A percentile compares a stretch with the other conserved stretches of the same genome.
Conservation (phyloP, 2,888 invertebrate species). For the Lordiphosa fenestrarum region DNA sequence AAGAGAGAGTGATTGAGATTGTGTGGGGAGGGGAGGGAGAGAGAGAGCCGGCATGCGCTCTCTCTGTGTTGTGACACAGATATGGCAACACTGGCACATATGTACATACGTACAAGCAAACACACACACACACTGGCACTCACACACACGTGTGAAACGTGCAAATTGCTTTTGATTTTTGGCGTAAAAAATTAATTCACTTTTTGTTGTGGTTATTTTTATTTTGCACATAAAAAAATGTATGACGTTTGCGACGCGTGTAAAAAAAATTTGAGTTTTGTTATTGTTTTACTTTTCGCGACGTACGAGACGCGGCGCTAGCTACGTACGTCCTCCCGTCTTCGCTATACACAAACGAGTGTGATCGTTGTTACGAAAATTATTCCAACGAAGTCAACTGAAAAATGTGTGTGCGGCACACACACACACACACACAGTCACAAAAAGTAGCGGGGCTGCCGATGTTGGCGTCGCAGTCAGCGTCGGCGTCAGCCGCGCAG, state of each 20-base stretch:
- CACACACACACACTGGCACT: constrained; percentile 5
- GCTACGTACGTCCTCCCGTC: constrained; percentile 71
- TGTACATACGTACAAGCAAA: constrained; percentile 11
- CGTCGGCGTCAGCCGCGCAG: constrained; percentile 50
- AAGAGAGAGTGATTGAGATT: neutral
- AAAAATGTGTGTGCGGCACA: constrained; percentile 57
- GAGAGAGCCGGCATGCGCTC: neutral
- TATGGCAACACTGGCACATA: constrained; percentile 51
- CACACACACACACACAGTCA: constrained; percentile 35
- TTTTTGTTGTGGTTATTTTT: constrained; percentile 8
- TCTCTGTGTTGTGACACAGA: constrained; percentile 45
- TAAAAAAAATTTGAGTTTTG: constrained; percentile 21
- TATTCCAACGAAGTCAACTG: constrained; percentile 75
- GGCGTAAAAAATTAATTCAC: no score
- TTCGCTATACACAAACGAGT: constrained; percentile 79
- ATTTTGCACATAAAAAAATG: constrained; percentile 29
- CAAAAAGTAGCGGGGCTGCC: constrained; percentile 22
- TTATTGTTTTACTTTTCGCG: constrained; percentile 22
- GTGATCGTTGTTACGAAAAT: constrained; percentile 79
- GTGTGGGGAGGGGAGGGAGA: neutral
- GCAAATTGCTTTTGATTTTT: constrained; percentile 10
- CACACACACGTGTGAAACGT: constrained; percentile 19
- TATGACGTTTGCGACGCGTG: constrained; percentile 15
- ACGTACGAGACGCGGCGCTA: constrained; percentile 15
- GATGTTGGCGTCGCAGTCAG: constrained; percentile 6